Base-by-base conservation (phyloP, 2,113 vertebrate species). In the Origma solitaria region DNA sequence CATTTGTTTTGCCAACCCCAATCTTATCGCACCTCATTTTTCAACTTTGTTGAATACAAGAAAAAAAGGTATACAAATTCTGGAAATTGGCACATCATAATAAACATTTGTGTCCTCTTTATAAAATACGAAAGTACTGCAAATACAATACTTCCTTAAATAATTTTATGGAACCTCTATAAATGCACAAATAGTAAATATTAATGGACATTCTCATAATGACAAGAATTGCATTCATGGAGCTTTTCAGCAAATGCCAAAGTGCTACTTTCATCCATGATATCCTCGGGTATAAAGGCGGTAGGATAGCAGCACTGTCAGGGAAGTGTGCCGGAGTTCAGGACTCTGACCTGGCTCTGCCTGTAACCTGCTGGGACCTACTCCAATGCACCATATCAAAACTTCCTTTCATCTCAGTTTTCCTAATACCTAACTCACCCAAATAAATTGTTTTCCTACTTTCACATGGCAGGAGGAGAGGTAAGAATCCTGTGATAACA, bases 391-490 rank as follows among this genome's bases (percentile, higher is more conserved):
- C 22, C 14, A 1, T 24, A 79, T 45, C 65, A 66, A 88, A 93
- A 53, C 7, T 44, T 66, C 27, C 22, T 87, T 82, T 82, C n/a
- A 20, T 16, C 40, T n/a, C 58, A 83, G 50, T 44, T 86, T 95
- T 72, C 47, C 35, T 54, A 56, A 47, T 23, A 38, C 13, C 9
- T 16, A 58, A 35, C 5, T 47, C n/a, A 38, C 37, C 11, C 30
- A 62, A 51, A 82, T 66, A 13, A 73, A 77, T 12, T 6, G 8
- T n/a, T 83, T 86, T 70, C 21, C 56, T 68, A 12, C 47, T 83
- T 50, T 38, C 1, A 1, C 8, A 2, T 20, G 3, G 10, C 3
- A 4, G 25, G 15, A 35, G 15, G 6, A 56, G 28, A 65, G 9
- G 8, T n/a, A 66, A 53, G 61, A 76, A 76, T 40, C 19, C 31